Evolutionary conservation across 2,113 vertebrate species (phyloP).

Genomic region (Phaetusa simplex): DNA sequence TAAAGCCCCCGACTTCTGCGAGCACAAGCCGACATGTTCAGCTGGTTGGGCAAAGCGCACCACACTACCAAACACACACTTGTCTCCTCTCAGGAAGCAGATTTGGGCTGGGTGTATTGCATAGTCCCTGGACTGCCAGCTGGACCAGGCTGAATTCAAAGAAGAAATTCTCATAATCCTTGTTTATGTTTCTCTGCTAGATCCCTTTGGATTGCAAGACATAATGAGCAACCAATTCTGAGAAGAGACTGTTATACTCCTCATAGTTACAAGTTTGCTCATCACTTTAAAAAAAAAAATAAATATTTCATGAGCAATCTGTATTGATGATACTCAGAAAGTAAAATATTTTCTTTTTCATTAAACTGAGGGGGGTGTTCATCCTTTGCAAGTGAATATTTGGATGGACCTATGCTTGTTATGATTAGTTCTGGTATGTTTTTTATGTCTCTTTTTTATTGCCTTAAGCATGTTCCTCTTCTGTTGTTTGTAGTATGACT

Average conservation of each 20-base stretch:
- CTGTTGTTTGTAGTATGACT: neutral
- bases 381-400: neutral
- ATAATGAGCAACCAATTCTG: neutral
- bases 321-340: neutral
- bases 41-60: neutral
- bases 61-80: neutral
- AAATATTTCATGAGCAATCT: neutral
- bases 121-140: too few relatives aligned
- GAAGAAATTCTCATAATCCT: neutral
- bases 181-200: neutral
- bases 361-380: neutral
- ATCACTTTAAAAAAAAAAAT: neutral
- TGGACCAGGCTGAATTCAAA: neutral
- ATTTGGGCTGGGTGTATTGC: neutral
- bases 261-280: neutral
- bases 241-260: neutral
- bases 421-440: neutral
- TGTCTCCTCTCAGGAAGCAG: neutral
- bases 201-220: neutral
- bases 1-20: neutral
- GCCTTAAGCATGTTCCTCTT: neutral
- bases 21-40: neutral
- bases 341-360: neutral
- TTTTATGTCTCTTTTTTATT: neutral
- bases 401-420: neutral